Conservation (phyloP, 2,113 vertebrate species). For the Pseudorhombus dupliciocellatus region DNA sequence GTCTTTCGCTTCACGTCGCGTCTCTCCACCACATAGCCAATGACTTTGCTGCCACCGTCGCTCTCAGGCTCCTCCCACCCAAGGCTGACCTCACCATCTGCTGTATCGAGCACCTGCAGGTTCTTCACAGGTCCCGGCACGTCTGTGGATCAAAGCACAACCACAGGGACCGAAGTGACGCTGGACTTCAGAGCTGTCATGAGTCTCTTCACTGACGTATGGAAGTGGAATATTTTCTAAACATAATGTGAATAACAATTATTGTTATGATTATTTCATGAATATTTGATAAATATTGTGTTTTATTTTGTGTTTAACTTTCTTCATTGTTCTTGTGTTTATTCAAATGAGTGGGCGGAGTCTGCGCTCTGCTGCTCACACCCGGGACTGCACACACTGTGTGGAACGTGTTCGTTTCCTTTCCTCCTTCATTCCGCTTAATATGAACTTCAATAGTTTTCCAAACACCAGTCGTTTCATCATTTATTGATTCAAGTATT, state of each 20-base stretch:
- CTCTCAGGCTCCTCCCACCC: slow-evolving; percentile 96
- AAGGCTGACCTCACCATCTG: slow-evolving; percentile 94
- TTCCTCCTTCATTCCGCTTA: too few relatives aligned
- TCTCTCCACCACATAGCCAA: slow-evolving; percentile 91
- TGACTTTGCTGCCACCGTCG: slow-evolving; percentile 96
- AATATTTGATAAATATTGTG: neutral
- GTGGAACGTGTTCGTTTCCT: neutral
- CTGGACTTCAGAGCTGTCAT: too few relatives aligned
- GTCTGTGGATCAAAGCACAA: slow-evolving; percentile 76
- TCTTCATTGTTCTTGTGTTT: too few relatives aligned
- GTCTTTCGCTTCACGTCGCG: slow-evolving; percentile 95
- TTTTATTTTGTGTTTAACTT: neutral
- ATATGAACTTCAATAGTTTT: too few relatives aligned
- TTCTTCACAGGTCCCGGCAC: slow-evolving; percentile 96
- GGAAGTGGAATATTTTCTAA: too few relatives aligned
- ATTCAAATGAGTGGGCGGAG: neutral
- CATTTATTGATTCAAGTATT: too few relatives aligned
- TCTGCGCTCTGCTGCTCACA: neutral
- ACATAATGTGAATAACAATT: too few relatives aligned
- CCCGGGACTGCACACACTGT: neutral
- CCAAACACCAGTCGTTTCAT: too few relatives aligned
- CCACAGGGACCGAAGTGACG: neutral
- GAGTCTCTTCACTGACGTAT: too few relatives aligned
- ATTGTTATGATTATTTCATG: too few relatives aligned
- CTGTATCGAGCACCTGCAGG: slow-evolving; percentile 92